These are phyloP conservation scores for Alexandromys fortis DNA, from an alignment of 2,113 vertebrate species.

Conservation along the genomic window DNA sequence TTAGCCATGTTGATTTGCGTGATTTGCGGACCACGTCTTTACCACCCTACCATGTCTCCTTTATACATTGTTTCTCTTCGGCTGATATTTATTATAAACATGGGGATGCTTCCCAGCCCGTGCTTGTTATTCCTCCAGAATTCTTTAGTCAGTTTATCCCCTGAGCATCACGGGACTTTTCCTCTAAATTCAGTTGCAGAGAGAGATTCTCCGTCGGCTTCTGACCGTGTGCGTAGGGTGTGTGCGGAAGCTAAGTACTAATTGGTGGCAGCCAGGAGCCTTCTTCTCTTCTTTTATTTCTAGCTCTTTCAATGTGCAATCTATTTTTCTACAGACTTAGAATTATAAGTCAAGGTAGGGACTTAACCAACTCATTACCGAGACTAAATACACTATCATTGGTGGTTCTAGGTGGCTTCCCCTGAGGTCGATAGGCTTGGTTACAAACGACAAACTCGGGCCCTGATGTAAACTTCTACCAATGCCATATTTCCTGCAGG, in stretches of 20 bases:
- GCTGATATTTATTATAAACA: conserved; percentile 27
- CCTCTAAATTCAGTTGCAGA: not conserved
- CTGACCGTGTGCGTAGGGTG: not conserved
- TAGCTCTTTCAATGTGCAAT: not conserved
- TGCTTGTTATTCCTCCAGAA: not conserved
- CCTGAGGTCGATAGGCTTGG: no score
- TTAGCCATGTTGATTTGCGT: not conserved
- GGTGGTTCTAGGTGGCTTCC: not conserved
- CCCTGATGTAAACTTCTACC: not conserved
- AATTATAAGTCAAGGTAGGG: conserved; percentile 28
- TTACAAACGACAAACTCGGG: not conserved
- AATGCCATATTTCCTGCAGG: not conserved
- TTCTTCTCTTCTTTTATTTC: conserved; percentile 11
- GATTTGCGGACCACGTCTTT: not conserved
- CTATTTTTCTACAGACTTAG: conserved; percentile 20
- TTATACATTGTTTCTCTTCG: conserved; percentile 10
- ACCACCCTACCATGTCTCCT: not conserved
- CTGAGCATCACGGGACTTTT: not conserved
- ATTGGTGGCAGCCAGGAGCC: not conserved
- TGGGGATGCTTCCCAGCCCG: not conserved
- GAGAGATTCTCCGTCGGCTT: not conserved
- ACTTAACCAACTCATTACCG: not conserved
- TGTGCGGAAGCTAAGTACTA: not conserved
- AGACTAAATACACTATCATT: not conserved
- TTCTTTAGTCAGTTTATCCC: not conserved